Conservation (phyloP, 2,888 invertebrate genomes). For the Celastrina argiolus region DNA sequence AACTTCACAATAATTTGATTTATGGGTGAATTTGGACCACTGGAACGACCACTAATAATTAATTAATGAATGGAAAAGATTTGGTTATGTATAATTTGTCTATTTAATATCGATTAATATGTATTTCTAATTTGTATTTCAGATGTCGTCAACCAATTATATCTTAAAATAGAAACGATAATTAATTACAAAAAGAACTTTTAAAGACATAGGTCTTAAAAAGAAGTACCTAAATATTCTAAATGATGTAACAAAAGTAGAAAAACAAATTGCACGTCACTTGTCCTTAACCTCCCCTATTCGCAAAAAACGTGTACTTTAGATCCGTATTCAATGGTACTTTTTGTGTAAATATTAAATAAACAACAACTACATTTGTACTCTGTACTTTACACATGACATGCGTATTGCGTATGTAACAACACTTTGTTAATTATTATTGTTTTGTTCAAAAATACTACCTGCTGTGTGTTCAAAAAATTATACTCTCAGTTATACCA, state of each 20-base stretch:
- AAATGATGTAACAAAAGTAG: neutral
- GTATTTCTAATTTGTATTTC: too few relatives aligned
- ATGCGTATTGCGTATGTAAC: slow-evolving; percentile 7
- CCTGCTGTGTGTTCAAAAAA: neutral
- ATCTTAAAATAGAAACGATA: too few relatives aligned
- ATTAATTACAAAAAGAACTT: too few relatives aligned
- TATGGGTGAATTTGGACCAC: too few relatives aligned
- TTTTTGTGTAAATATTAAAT: neutral
- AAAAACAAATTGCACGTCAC: neutral
- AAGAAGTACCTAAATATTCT: too few relatives aligned
- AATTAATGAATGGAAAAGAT: too few relatives aligned
- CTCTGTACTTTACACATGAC: neutral
- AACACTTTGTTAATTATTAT: neutral
- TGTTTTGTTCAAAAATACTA: neutral
- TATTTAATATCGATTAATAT: too few relatives aligned
- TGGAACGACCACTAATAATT: too few relatives aligned
- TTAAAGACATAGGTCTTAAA: too few relatives aligned
- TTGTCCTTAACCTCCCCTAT: neutral
- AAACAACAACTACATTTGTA: neutral
- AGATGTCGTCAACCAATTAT: too few relatives aligned
- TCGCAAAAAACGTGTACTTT: neutral
- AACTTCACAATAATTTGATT: too few relatives aligned
- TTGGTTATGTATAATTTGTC: too few relatives aligned
- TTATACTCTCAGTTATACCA: neutral
- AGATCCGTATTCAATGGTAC: neutral